Evolutionary conservation across 2,797 vertebrate species (phyloP), one percentile per base, ranked within the genome.

Genomic region (Microcaecilia unicolor): DNA sequence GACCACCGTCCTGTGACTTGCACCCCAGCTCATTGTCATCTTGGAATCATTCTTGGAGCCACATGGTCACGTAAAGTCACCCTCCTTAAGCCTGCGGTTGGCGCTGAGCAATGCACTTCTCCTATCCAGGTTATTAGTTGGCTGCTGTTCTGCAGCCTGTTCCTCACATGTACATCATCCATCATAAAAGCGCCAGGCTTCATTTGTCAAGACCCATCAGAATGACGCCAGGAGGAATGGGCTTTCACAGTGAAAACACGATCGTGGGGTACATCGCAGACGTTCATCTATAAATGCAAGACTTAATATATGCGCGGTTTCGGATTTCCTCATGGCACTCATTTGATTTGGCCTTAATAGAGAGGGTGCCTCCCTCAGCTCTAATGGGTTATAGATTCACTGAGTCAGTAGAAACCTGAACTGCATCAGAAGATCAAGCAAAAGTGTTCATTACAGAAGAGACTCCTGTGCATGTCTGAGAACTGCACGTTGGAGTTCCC

Each of bases 111-210:
- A 12, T n/a, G 3, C 1, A 5, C 41, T 15, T 4, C 8, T 4
- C 27, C 32, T 9, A 40, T 22, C 9, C 2, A 40, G 34, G 20
- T 34, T 33, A 57, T 70, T 61, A 54, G 19, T 68, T 61, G 18
- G 45, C 25, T 32, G 18, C 42, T 23, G 44, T 45, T 9, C 15
- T 30, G 41, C 26, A 6, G 28, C 25, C 44, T 49, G 43, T 41
- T 65, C 56, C 31, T 44, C 44, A 46, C 51, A 49, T 40, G 41
- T 44, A 37, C 37, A 51, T 47, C 5, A 58, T 72, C 34, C 44
- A 65, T 74, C 67, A 68, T 46, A 0, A 0, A 24, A 34, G n/a
- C 4, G 4, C 41, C 4, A 46, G 23, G 3, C 31, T 24, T 51
- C 59, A 51, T 55, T 62, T 48, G 41, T 36, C 67, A 52, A 24